phyloP scores from a whole-genome alignment of 2,797 vertebrate species.

The Melanotaenia nigrans region DNA sequence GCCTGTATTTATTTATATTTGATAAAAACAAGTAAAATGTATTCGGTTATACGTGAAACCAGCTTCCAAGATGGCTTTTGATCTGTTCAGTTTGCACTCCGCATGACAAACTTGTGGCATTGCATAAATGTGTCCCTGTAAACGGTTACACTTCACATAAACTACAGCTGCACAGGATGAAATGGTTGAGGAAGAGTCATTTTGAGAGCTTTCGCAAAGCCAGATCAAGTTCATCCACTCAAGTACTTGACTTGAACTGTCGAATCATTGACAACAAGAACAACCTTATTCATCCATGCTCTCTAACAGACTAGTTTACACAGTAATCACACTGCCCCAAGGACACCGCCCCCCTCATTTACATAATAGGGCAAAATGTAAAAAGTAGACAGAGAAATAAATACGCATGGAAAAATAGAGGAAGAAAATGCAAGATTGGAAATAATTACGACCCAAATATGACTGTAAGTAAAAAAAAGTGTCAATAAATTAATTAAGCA shows the following conservation, averaged over 20 bases:
- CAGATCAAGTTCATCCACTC: constrained; percentile 25
- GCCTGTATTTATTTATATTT: not conserved
- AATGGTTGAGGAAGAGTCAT: constrained; percentile 16
- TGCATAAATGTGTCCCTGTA: constrained; percentile 10
- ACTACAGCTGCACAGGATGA: constrained; percentile 12
- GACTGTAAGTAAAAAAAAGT: no score
- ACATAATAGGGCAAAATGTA: no score
- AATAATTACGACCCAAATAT: no score
- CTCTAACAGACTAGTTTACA: not conserved
- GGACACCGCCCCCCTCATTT: no score
- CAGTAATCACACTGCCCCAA: not conserved
- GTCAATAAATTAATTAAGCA: no score
- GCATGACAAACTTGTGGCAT: constrained; percentile 30
- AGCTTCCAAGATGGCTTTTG: not conserved
- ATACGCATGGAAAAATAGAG: no score
- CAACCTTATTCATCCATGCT: not conserved
- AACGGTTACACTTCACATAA: constrained; percentile 13
- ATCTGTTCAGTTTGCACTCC: constrained; percentile 28
- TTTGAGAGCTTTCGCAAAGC: constrained; percentile 5
- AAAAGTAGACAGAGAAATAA: no score
- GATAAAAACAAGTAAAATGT: not conserved
- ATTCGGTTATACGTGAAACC: not conserved
- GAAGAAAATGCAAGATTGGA: no score
- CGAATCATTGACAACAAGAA: constrained; percentile 20
- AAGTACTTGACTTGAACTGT: constrained; percentile 30